Evolutionary conservation across 1,140 invertebrate genomes (phyloP).

Genomic region (Lepidurus arcticus): DNA sequence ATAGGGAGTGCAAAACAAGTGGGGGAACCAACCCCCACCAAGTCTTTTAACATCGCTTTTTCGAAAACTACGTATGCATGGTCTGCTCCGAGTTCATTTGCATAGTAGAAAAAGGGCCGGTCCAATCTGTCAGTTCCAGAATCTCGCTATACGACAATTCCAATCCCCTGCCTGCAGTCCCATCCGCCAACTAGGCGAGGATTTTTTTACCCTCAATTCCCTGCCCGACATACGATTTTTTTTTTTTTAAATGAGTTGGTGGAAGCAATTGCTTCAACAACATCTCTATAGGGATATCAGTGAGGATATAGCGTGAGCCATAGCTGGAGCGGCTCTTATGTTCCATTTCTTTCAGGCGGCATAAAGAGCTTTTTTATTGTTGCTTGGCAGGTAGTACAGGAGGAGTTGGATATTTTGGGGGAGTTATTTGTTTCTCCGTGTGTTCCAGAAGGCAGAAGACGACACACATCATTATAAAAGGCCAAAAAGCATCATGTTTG

Average conservation of each 20-base stretch:
- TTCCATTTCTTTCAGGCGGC: neutral
- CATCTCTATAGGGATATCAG: neutral
- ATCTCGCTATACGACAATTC: neutral
- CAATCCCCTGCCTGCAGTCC: neutral
- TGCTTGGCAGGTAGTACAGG: neutral
- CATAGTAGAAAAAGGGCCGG: neutral
- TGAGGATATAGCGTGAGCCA: neutral
- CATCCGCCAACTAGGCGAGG: neutral
- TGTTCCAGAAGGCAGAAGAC: neutral
- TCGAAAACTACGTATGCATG: neutral
- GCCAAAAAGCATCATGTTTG: neutral
- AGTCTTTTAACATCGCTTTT: neutral
- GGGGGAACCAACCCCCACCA: neutral
- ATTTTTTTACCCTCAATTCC: slow-evolving; percentile 12
- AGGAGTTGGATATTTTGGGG: neutral
- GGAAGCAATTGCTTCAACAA: neutral
- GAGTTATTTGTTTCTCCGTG: neutral
- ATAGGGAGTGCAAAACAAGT: neutral
- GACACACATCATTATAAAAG: neutral
- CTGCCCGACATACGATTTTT: neutral
- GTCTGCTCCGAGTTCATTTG: slow-evolving; percentile 8
- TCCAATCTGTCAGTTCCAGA: slow-evolving; percentile 13
- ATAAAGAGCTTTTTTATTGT: slow-evolving; percentile 3
- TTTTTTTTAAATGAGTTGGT: neutral
- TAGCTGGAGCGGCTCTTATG: neutral